These are phyloP conservation scores for Tympanuchus pallidicinctus DNA, from an alignment of 2,113 vertebrate genomes.

Conservation along the genomic window DNA sequence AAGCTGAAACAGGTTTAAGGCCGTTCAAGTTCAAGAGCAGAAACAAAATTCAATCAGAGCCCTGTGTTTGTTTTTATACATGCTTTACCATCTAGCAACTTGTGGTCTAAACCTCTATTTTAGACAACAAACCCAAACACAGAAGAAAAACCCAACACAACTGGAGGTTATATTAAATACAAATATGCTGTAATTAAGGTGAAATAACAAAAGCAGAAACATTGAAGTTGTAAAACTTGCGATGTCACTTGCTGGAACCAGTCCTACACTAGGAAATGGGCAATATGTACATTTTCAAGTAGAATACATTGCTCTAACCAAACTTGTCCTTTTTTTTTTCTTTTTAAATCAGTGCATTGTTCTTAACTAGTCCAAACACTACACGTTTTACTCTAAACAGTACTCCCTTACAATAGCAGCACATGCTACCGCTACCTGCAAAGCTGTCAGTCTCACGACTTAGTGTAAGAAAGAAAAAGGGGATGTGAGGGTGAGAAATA, in stretches of 20 bases:
- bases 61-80: conserved; percentile 78
- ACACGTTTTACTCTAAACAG: conserved; percentile 70
- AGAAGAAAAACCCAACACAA: conserved; percentile 78
- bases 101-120: conserved; percentile 81
- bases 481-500: conserved; percentile 69
- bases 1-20: conserved; percentile 92
- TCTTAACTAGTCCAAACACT: conserved; percentile 78
- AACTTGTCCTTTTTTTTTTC: conserved; percentile 72
- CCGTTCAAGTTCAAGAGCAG: conserved; percentile 86
- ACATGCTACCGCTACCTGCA: conserved; percentile 80
- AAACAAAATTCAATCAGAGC: conserved; percentile 82
- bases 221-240: conserved; percentile 85
- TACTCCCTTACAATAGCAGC: conserved; percentile 81
- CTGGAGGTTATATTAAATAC: conserved; percentile 82
- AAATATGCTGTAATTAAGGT: conserved; percentile 84
- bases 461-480: conserved; percentile 78
- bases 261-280: conserved; percentile 82
- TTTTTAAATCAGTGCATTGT: conserved; percentile 78
- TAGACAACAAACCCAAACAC: conserved; percentile 78
- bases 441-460: conserved; percentile 81
- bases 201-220: conserved; percentile 84
- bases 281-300: conserved; percentile 88
- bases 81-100: conserved; percentile 80
- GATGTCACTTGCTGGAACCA: conserved; percentile 81
- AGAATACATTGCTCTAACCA: conserved; percentile 81